phyloP scores from a whole-genome alignment of 2,797 vertebrate genomes.

The Ispidina lecontei region DNA sequence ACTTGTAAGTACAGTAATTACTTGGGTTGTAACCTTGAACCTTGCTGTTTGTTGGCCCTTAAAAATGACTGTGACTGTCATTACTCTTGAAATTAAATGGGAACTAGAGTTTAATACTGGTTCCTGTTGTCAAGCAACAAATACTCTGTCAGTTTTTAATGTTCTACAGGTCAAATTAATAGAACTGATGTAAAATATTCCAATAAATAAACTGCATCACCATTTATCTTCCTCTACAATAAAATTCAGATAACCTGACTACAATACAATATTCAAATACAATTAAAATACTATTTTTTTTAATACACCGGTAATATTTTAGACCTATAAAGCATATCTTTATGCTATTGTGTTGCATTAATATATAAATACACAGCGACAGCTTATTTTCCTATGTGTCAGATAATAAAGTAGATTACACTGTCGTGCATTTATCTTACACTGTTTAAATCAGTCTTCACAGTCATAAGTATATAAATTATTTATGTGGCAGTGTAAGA shows the following conservation, averaged over 20 bases:
- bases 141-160: background rate
- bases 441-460: background rate
- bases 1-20: conserved; percentile 30
- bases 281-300: conserved; percentile 22
- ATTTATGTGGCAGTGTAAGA: background rate
- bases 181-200: conserved; percentile 14
- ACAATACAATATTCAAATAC: background rate
- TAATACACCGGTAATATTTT: background rate
- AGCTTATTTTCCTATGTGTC: background rate
- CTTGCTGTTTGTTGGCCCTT: conserved; percentile 29
- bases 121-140: conserved; percentile 4
- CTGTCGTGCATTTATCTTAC: background rate
- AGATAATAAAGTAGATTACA: background rate
- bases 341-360: background rate
- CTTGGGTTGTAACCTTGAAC: conserved; percentile 31
- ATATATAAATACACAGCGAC: background rate
- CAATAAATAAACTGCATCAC: background rate
- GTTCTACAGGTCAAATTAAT: conserved; percentile 17
- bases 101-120: background rate
- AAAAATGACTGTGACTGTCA: background rate
- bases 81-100: conserved; percentile 17
- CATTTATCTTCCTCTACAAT: conserved; percentile 20
- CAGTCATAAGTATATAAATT: background rate
- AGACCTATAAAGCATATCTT: background rate
- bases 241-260: background rate